phyloP scores from a whole-genome alignment of 2,888 invertebrate species.

The Archips crataeganus region DNA sequence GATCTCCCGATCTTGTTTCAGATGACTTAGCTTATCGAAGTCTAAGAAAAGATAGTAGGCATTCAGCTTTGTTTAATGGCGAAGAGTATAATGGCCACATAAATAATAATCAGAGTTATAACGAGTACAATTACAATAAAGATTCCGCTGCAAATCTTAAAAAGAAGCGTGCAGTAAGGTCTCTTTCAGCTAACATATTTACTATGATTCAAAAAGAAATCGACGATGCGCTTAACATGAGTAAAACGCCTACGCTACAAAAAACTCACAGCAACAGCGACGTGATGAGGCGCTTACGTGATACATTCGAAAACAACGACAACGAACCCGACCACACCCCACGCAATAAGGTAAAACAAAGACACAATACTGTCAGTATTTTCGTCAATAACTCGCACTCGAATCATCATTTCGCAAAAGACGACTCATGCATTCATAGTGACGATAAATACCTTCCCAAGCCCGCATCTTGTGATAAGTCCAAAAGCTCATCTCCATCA shows the following conservation, averaged over 20 bases:
- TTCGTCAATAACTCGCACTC: constrained; percentile 80
- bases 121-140: constrained; percentile 68
- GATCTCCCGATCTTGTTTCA: constrained; percentile 92
- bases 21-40: constrained; percentile 95
- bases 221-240: constrained; percentile 84
- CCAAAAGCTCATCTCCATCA: constrained; percentile 85
- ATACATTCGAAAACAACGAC: constrained; percentile 79
- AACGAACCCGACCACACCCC: constrained; percentile 75
- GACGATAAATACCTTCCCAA: constrained; percentile 81
- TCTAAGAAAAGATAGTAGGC: constrained; percentile 91
- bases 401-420: constrained; percentile 81
- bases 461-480: constrained; percentile 82
- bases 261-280: constrained; percentile 88
- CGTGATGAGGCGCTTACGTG: constrained; percentile 80
- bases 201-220: constrained; percentile 90
- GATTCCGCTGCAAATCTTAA: constrained; percentile 81
- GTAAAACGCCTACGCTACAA: constrained; percentile 81
- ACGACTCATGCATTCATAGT: constrained; percentile 82
- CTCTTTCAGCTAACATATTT: constrained; percentile 94
- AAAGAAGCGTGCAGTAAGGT: constrained; percentile 93
- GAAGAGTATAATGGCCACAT: constrained; percentile 79
- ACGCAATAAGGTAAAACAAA: constrained; percentile 83
- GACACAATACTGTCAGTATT: constrained; percentile 81
- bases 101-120: constrained; percentile 77
- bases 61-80: constrained; percentile 80